Percentiles rank a stretch among this genome's conserved stretches.
Conservation (phyloP, 2,113 vertebrate species). For the Suricata suricatta region DNA sequence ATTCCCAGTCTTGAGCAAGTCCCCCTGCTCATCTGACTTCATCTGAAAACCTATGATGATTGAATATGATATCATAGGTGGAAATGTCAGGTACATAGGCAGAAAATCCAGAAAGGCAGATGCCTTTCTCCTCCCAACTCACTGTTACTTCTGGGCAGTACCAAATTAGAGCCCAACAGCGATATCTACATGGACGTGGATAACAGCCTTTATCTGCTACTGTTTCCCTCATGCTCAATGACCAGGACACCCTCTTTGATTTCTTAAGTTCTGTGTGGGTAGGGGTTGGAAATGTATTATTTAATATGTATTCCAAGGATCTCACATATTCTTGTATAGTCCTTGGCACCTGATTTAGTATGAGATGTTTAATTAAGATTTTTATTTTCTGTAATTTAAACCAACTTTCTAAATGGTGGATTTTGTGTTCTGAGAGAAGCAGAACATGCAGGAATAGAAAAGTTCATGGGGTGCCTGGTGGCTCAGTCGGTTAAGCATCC, state of each 20-base stretch:
- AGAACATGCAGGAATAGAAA: not conserved
- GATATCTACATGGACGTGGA: not conserved
- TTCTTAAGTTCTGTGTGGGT: conserved; percentile 3
- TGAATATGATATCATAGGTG: accelerated
- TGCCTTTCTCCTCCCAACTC: not conserved
- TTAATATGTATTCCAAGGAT: not conserved
- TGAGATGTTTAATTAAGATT: conserved; percentile 8
- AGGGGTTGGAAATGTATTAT: not conserved
- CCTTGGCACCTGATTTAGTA: not conserved
- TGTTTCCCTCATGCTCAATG: not conserved
- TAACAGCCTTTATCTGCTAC: not conserved
- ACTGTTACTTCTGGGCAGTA: not conserved
- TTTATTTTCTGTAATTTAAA: conserved; percentile 49
- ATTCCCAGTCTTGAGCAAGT: not conserved
- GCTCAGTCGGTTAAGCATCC: no score
- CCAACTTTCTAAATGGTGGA: not conserved
- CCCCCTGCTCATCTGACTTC: not conserved
- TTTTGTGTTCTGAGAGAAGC: conserved; percentile 28
- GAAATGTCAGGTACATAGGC: not conserved
- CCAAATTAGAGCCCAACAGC: not conserved
- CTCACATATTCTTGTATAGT: not conserved
- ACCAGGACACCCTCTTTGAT: not conserved
- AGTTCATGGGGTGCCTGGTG: no score
- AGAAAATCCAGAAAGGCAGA: not conserved
- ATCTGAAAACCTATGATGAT: not conserved